Base-by-base conservation (phyloP, 2,113 vertebrate species). In the Calidris pugnax region DNA sequence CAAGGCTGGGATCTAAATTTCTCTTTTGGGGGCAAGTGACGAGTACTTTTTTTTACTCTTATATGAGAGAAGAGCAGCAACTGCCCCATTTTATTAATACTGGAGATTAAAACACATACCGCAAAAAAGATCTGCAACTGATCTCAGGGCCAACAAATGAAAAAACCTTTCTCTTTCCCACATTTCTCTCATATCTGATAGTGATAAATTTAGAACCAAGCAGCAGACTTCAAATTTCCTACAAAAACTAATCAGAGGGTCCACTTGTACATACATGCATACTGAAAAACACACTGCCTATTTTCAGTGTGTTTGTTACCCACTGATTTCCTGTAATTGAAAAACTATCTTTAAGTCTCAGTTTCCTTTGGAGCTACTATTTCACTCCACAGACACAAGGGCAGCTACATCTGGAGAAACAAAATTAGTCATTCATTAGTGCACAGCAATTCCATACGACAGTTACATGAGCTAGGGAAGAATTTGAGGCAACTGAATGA, bases 371-470 rank as follows among this genome's bases (percentile, higher is more conserved):
- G 43, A 94, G 73, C 69, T 85, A 85, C 74, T 76, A 13, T 84
- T 96, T 89, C 84, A 76, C 51, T 75, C 56, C 64, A 85, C 28
- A 80, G 92, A 95, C 74, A 86, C 60, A 95, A 84, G 6, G 6
- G 92, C 86, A 95, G 48, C 88, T 89, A 19, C 37, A 39, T 87
- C 73, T 93, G 88, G 74, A 84, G 89, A 93, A 95, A 96, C 39
- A 95, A 93, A 89, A 95, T 82, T 78, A 97, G 86, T 95, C 82
- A 75, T 47, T 95, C 86, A 92, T 92, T 89, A 93, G 88, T 66
- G 77, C 76, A 95, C 37, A 95, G 81, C 76, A 85, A 67, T 63
- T 93, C 60, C 74, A 57, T 33, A 69, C 0, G 0, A 93, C 39
- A 57, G 41, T n/a, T 57, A 69, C 32, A 60, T 0, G 14, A 91